Conservation (phyloP, 2,113 vertebrate species). For the Cariama cristata region DNA sequence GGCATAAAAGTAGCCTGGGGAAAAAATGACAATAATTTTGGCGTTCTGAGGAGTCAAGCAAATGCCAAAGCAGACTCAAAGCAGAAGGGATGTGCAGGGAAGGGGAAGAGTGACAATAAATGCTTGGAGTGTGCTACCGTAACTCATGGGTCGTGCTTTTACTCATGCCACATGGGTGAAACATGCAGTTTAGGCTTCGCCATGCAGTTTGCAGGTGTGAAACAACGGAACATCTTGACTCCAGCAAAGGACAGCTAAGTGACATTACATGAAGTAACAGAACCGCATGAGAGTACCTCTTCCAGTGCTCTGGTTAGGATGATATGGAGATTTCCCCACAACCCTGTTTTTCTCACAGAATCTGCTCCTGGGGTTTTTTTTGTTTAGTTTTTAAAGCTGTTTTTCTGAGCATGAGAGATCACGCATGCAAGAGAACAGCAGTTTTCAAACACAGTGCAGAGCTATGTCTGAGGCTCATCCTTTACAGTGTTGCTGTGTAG, state of each 20-base stretch:
- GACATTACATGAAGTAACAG: not conserved
- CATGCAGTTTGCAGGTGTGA: not conserved
- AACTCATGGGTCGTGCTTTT: not conserved
- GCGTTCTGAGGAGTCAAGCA: not conserved
- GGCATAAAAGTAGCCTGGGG: not conserved
- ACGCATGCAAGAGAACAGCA: rapidly evolving
- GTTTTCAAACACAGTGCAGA: not conserved
- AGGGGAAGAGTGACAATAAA: not conserved
- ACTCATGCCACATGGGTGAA: not conserved
- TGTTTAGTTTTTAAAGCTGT: not conserved
- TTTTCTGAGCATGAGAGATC: not conserved
- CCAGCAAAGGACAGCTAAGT: not conserved
- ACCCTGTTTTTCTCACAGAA: not conserved
- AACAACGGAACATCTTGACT: not conserved
- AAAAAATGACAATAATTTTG: not conserved
- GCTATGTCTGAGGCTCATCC: not conserved
- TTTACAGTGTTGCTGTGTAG: not conserved
- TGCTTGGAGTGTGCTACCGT: not conserved
- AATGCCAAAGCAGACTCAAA: not conserved
- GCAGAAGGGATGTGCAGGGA: not conserved
- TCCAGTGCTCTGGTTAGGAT: not conserved
- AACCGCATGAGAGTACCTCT: rapidly evolving
- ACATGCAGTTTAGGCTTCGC: rapidly evolving
- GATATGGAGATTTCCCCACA: rapidly evolving
- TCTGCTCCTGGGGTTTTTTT: not conserved